Evolutionary conservation across 2,797 vertebrate genomes (phyloP), one percentile per base, ranked within the genome.

Genomic region (Sarcophilus harrisii): DNA sequence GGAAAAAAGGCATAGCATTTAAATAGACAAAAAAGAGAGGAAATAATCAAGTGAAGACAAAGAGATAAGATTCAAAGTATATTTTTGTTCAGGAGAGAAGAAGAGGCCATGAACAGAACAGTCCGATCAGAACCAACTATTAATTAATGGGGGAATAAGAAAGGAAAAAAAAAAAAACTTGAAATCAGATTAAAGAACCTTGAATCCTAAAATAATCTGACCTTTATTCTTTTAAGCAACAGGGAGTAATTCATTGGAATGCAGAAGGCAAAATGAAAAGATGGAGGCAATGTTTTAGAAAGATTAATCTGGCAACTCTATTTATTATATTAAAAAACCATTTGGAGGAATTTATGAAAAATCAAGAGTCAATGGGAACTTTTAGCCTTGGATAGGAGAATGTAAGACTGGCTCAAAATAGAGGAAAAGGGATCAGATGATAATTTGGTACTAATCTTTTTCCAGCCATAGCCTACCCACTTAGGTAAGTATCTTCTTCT

Each of bases 161-260:
- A 3, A 0, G 49, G 32, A 38, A 59, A 60, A 55, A 89, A 57
- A 52, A 52, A 52, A 52, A 52, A 30, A 49, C 8, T 16, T 90
- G 90, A 90, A 38, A 45, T 57, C 0, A 0, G 0, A 0, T 10
- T 0, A 9, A 58, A 73, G 21, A 6, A 4, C 12, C 45, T 93
- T 66, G 45, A 14, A 8, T 9, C 5, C 52, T 3, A 45, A n/a
- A 90, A 28, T n/a, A 54, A 3, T 58, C 60, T 73, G 81, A 66
- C 10, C 28, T 52, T 58, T 5, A 92, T 54, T 10, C 57, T 54
- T 87, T 0, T 8, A 3, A 32, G 73, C 8, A 5, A 0, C 1
- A 3, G 92, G 29, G 93, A 90, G 27, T 0, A 0, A 24, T 1
- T n/a, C 54, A 59, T 4, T 21, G 0, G 4, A 0, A 0, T 0